Percentiles rank a stretch among this genome's conserved stretches.
Evolutionary conservation across 1,140 invertebrate genomes (phyloP).

Genomic region (Metopolophium dirhodum): DNA sequence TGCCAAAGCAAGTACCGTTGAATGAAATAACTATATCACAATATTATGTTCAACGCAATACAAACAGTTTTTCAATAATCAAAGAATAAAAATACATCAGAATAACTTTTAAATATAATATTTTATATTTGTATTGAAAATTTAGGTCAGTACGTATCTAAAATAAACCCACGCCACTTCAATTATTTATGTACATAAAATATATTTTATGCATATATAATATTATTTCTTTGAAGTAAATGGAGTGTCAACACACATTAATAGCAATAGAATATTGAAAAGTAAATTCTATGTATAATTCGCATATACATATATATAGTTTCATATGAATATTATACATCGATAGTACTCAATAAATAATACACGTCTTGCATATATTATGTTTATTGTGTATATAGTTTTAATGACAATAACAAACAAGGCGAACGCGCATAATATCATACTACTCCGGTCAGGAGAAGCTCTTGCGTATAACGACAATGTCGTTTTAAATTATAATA

Average conservation of each 20-base stretch:
- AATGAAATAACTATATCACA: not conserved
- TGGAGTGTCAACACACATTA: not conserved
- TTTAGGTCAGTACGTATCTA: not conserved
- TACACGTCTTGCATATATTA: not conserved
- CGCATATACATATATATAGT: not conserved
- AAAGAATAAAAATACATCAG: not conserved
- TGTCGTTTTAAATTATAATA: not conserved
- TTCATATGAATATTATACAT: not conserved
- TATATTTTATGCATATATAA: no score
- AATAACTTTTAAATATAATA: not conserved
- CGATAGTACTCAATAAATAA: not conserved
- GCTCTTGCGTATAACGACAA: not conserved
- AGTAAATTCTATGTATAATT: not conserved
- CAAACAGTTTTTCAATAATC: not conserved
- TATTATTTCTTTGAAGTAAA: slow-evolving; percentile 8
- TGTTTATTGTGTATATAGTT: not conserved
- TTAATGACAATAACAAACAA: slow-evolving; percentile 1
- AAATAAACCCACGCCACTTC: not conserved
- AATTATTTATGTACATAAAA: not conserved
- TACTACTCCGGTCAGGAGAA: not conserved
- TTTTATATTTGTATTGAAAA: not conserved
- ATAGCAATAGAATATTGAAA: not conserved
- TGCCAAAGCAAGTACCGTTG: not conserved
- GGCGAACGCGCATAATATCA: not conserved
- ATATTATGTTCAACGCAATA: not conserved